Percentiles rank a stretch among this genome's conserved stretches.
These are phyloP conservation scores for Lepidothrix coronata DNA, from an alignment of 2,113 vertebrate genomes.

Conservation along the genomic window DNA sequence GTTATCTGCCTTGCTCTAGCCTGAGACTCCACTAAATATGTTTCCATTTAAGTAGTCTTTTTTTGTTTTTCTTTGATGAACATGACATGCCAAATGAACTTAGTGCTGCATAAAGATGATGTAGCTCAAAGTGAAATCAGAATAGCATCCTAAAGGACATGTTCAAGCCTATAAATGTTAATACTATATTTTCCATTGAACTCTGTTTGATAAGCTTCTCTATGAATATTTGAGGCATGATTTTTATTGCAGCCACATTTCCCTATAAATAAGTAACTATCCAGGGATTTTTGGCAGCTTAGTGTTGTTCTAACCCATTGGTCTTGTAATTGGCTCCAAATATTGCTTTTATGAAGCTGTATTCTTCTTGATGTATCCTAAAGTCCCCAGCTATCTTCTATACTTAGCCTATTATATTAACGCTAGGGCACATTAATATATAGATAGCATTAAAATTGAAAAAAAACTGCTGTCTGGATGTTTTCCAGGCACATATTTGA, in stretches of 20 bases:
- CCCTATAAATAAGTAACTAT: slow-evolving; percentile 18
- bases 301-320: slow-evolving; percentile 50
- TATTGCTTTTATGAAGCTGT: slow-evolving; percentile 54
- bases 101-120: not conserved
- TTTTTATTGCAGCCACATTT: slow-evolving; percentile 16
- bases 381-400: slow-evolving; percentile 36
- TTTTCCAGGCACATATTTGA: not conserved
- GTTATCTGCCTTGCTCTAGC: not conserved
- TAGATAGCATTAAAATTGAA: slow-evolving; percentile 7
- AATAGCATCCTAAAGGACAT: not conserved
- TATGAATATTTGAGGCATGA: slow-evolving; percentile 24
- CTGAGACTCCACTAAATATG: not conserved
- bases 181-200: not conserved
- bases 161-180: not conserved
- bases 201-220: not conserved
- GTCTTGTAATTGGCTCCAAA: slow-evolving; percentile 65
- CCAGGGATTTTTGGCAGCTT: slow-evolving; percentile 65
- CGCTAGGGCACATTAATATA: not conserved
- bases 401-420: slow-evolving; percentile 11
- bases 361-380: slow-evolving; percentile 32
- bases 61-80: not conserved
- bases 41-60: not conserved
- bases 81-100: not conserved
- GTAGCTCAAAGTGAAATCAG: not conserved
- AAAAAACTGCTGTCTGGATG: not conserved